Evolutionary conservation across 2,888 invertebrate species (phyloP), one percentile per base, ranked within the genome.

Genomic region (Rotaria macrura): DNA sequence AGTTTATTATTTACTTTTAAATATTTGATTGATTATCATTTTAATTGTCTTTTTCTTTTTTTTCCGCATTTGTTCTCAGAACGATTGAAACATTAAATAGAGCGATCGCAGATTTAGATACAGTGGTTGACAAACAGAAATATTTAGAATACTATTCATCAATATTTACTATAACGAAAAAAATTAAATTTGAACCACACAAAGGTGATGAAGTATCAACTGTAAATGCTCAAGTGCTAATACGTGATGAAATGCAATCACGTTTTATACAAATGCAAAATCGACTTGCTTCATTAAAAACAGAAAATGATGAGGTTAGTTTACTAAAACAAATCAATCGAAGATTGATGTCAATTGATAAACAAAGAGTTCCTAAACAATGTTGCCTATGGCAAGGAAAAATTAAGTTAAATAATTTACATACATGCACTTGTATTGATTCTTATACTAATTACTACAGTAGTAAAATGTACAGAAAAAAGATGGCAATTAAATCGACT

Each of bases 101-200:
- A 85, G 94, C 94, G 89, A 93, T 95, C 87, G 93, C 93, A 88
- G 93, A 94, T 87, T 92, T 96, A 89, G 95, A 95, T 91, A 94
- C 95, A 86, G 92, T 94, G 86, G 93, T 94, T 86, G 96, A 95
- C 91, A 95, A 96, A 89, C 95, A 95, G 91, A 93, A 94, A 89
- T 95, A 96, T 92, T 93, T 96, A 88, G 96, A 96, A 91, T 94
- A 93, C 89, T 95, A 95, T 91, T 94, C 94, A 90, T 93, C 94
- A 72, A 94, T 95, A 88, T 95, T 95, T 90, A 94, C 95, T 94
- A 93, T 95, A 89, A 95, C 95, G 57, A 95, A 94, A 90, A 94
- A 94, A 89, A 93, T 96, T 89, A 95, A 95, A 90, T 95, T 95
- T 91, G 94, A 94, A 91, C 93, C 94, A 86, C 94, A 94, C 88